Evolutionary conservation across 2,888 invertebrate genomes (phyloP).

Genomic region (Phalangium opilio): DNA sequence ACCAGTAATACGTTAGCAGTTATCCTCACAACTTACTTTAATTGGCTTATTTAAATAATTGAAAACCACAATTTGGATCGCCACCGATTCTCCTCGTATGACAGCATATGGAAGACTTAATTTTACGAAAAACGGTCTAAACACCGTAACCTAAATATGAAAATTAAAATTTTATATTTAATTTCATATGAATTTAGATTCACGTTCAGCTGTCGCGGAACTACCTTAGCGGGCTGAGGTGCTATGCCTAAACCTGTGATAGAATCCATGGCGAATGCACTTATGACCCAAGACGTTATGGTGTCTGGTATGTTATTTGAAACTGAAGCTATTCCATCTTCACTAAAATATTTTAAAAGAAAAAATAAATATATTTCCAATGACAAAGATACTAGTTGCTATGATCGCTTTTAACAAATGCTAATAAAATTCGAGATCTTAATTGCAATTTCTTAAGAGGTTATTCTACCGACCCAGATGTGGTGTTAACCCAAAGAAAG

Average conservation of each 20-base stretch:
- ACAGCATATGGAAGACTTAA: conserved; percentile 37
- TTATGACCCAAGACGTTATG: conserved; percentile 38
- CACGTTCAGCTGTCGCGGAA: no score
- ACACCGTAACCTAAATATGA: conserved; percentile 31
- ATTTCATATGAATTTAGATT: no score
- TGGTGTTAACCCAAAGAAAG: conserved; percentile 48
- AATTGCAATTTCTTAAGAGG: no score
- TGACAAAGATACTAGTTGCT: no score
- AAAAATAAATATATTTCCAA: neutral
- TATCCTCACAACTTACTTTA: conserved; percentile 17
- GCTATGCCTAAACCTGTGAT: conserved; percentile 34
- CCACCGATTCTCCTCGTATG: conserved; percentile 35
- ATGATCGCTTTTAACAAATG: no score
- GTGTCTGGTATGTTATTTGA: conserved; percentile 35
- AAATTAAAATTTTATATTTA: no score
- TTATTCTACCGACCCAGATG: conserved; percentile 38
- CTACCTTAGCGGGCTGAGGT: conserved; percentile 28
- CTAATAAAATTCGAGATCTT: neutral
- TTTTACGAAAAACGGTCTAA: conserved; percentile 38
- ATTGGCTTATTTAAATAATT: conserved; percentile 30
- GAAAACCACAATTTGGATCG: conserved; percentile 33
- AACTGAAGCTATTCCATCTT: conserved; percentile 30
- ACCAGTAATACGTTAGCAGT: no score
- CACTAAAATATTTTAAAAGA: conserved; percentile 29
- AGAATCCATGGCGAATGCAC: conserved; percentile 36